Conservation (phyloP, 2,797 vertebrate species). For the Crocodylus rhombifer region DNA sequence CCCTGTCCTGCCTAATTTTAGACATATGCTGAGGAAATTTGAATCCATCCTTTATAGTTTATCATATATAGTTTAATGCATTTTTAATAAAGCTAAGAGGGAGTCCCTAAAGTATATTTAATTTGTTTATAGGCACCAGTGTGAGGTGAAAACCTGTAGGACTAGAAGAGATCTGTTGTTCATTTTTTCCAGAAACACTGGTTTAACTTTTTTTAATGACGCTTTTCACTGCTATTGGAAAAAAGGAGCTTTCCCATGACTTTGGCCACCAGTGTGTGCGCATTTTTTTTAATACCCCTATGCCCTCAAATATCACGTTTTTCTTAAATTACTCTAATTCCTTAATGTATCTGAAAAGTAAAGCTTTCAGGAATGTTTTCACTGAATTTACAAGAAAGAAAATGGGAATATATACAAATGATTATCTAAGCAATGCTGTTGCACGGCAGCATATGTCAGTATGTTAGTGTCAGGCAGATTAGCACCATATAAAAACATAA, state of each 20-base stretch:
- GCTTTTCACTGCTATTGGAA: not conserved
- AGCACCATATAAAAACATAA: not conserved
- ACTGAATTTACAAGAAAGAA: not conserved
- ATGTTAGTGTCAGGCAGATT: not conserved
- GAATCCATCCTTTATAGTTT: not conserved
- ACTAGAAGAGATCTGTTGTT: not conserved
- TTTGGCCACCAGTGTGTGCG: not conserved
- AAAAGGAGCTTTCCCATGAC: not conserved
- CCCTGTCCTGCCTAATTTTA: too few relatives aligned
- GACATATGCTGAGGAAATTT: not conserved
- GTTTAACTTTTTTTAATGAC: not conserved
- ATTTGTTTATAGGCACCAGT: not conserved
- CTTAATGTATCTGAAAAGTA: not conserved
- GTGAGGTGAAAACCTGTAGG: not conserved
- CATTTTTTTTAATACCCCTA: not conserved
- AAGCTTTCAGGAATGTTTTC: not conserved
- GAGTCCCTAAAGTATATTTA: not conserved
- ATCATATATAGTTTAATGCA: not conserved
- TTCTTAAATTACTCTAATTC: accelerated
- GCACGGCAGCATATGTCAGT: not conserved
- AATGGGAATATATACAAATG: not conserved
- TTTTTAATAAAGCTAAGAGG: constrained; percentile 4
- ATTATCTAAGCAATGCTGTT: not conserved
- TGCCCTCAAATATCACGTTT: accelerated
- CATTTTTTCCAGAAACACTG: not conserved